These are phyloP conservation scores for Erebia ligea DNA, from an alignment of 2,888 invertebrate genomes.

Conservation along the genomic window DNA sequence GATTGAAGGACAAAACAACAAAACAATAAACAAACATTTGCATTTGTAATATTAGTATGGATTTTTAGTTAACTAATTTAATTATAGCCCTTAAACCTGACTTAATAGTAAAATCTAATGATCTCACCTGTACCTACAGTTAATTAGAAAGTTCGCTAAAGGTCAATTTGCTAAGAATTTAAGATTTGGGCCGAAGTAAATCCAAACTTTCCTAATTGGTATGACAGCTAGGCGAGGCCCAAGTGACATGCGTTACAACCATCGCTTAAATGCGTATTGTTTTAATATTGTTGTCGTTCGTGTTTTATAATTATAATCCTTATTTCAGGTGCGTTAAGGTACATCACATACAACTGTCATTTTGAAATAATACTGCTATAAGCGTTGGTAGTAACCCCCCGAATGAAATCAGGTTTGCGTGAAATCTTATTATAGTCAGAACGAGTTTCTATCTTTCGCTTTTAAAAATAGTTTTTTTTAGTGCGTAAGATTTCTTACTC, in stretches of 20 bases:
- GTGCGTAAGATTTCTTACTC: background rate
- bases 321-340: no score
- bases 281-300: no score
- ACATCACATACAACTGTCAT: no score
- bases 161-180: conserved; percentile 5
- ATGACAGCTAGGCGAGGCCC: background rate
- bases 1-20: no score
- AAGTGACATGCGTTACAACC: background rate
- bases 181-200: conserved; percentile 7
- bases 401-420: background rate
- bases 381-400: no score
- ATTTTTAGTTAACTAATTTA: background rate
- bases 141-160: conserved; percentile 2
- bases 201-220: conserved; percentile 15
- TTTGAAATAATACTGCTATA: no score
- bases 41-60: no score
- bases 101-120: background rate
- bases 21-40: no score
- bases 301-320: no score
- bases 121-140: background rate
- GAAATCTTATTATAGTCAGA: background rate
- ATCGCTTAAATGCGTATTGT: no score
- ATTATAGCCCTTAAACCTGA: no score
- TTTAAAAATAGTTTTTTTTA: no score
- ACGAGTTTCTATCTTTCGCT: background rate